Evolutionary conservation across 2,888 invertebrate species (phyloP), one percentile per base, ranked within the genome.

Genomic region (Leptinotarsa haldemani): DNA sequence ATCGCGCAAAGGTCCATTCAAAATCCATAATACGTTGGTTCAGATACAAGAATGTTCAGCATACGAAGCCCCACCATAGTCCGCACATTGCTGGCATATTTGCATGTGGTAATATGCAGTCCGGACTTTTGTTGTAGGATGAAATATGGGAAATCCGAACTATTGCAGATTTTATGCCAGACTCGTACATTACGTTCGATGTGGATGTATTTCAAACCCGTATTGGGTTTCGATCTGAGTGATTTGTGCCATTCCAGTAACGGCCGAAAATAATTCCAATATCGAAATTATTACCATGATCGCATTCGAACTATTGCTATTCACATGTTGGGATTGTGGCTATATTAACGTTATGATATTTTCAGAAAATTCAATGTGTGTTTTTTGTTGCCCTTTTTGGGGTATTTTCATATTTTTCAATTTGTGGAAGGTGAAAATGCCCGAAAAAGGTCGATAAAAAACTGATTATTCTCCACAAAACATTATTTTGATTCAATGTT

Each of bases 41-140:
- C 66, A 30, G 61, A n/a, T 50, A 66, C 69, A 71, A 74, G 76
- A 76, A 76, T 74, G 71, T 71, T 52, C 67, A 74, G 64, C 66
- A 76, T 76, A 66, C 67, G 71, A 71, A 74, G 69, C 69, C 73
- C 53, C 48, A 69, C 73, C 69, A 67, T 68, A 71, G 64, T 71
- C 67, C 69, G 69, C 67, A 52, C 66, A 76, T 76, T 64, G 73
- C 71, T 67, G 47, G 71, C 69, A 74, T 76, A 76, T 76, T 73
- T 73, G 73, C 73, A 71, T 69, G 66, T 66, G 53, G 50, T 69
- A 61, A 69, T 65, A 71, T 75, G 73, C 65, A 67, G 50, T 25
- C 50, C 48, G 73, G 65, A 73, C 73, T 70, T 73, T 73, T 73
- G 73, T 73, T 69, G 69, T 50, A 16, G 69, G 40, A 73, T 73